Conservation (phyloP, 2,113 vertebrate genomes). For the Microcebus lehilahytsara region DNA sequence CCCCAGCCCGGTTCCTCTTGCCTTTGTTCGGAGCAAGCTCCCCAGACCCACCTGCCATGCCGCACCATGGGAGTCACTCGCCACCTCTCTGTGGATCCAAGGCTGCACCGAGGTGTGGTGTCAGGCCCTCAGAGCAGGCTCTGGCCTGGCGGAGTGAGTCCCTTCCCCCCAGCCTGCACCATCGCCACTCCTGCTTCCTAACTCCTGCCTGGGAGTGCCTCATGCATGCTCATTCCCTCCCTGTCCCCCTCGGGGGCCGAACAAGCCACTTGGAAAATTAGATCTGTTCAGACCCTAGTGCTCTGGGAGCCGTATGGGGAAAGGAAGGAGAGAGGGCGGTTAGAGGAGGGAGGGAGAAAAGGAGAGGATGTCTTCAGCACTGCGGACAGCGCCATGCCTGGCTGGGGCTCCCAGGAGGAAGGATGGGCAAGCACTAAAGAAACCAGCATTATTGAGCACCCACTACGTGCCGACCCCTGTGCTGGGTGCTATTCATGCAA, state of each 20-base stretch:
- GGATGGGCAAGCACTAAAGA: background rate
- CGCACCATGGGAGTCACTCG: background rate
- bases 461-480: background rate
- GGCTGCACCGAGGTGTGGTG: background rate
- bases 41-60: slow-evolving; percentile 11
- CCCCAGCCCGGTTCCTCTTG: background rate
- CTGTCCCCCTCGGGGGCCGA: background rate
- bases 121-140: background rate
- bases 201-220: background rate
- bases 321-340: background rate
- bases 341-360: background rate
- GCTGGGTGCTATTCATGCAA: background rate
- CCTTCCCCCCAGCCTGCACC: background rate
- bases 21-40: background rate
- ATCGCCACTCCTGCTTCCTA: background rate
- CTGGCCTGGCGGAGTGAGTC: background rate
- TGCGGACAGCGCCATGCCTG: slow-evolving; percentile 53
- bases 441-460: background rate
- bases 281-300: slow-evolving; percentile 30
- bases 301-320: slow-evolving; percentile 13
- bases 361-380: slow-evolving; percentile 62
- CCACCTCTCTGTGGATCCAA: background rate
- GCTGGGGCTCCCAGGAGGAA: background rate
- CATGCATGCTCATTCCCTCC: background rate
- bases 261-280: slow-evolving; percentile 65